Evolutionary conservation across 2,888 invertebrate species (phyloP).

Genomic region (Trissolcus brochymenae): DNA sequence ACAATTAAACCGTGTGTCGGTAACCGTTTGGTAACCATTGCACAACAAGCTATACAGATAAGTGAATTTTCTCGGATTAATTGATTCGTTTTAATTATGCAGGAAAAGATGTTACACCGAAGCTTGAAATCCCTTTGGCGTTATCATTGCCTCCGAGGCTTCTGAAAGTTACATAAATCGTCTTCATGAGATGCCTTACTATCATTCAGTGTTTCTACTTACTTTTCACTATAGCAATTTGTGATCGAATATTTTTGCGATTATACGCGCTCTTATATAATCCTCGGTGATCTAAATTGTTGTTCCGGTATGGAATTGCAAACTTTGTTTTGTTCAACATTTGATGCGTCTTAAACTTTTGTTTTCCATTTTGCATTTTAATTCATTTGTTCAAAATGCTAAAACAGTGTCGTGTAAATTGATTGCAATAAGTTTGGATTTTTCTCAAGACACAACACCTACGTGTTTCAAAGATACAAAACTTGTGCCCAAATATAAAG

Average conservation of each 20-base stretch:
- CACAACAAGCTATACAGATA: constrained; percentile 21
- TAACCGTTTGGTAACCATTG: constrained; percentile 29
- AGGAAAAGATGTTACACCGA: constrained; percentile 43
- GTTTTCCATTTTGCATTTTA: background rate
- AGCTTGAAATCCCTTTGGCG: constrained; percentile 19
- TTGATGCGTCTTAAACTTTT: background rate
- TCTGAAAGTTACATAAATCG: constrained; percentile 22
- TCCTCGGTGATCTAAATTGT: background rate
- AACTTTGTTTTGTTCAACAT: background rate
- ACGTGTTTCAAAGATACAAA: no score
- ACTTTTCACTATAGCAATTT: constrained; percentile 12
- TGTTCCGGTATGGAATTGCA: background rate
- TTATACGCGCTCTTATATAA: background rate
- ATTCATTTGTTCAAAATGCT: no score
- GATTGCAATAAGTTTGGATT: no score
- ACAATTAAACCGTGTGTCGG: constrained; percentile 16
- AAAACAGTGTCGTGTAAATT: no score
- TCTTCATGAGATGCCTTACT: background rate
- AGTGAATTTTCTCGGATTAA: constrained; percentile 33
- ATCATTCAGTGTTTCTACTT: constrained; percentile 17
- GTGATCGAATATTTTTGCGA: background rate
- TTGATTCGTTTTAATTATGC: constrained; percentile 46
- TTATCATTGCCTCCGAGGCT: constrained; percentile 19
- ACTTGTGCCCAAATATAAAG: no score
- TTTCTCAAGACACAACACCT: no score